Evolutionary conservation across 2,797 vertebrate species (phyloP).

Genomic region (Tokudaia muenninki): DNA sequence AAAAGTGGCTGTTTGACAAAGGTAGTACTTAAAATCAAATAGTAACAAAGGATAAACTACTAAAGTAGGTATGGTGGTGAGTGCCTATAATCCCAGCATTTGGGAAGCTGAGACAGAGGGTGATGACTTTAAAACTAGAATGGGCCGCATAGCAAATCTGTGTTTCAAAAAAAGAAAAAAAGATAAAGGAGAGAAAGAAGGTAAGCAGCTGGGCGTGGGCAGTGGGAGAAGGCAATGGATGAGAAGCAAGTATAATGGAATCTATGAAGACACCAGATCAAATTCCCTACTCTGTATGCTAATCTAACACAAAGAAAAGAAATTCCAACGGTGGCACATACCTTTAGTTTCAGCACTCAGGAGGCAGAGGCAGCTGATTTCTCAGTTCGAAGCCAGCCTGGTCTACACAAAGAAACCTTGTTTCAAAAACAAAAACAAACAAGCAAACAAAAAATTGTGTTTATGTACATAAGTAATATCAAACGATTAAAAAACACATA

Average conservation of each 20-base stretch:
- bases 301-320: neutral
- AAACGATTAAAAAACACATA: neutral
- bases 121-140: neutral
- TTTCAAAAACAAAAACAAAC: too few species aligned
- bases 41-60: neutral
- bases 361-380: too few species aligned
- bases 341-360: neutral
- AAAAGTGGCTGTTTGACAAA: neutral
- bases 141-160: neutral
- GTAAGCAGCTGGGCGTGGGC: neutral
- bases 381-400: neutral
- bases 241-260: neutral
- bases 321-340: neutral
- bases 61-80: neutral
- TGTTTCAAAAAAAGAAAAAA: neutral
- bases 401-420: too few species aligned
- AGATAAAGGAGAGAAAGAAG: neutral
- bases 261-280: neutral
- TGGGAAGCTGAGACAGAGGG: neutral
- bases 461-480: neutral
- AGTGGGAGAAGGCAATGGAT: neutral
- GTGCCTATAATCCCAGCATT: neutral
- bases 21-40: constrained; percentile 6
- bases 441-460: neutral
- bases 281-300: neutral